Conservation (phyloP, 64 coral and sea anemone genomes). For the Porites lutea region DNA sequence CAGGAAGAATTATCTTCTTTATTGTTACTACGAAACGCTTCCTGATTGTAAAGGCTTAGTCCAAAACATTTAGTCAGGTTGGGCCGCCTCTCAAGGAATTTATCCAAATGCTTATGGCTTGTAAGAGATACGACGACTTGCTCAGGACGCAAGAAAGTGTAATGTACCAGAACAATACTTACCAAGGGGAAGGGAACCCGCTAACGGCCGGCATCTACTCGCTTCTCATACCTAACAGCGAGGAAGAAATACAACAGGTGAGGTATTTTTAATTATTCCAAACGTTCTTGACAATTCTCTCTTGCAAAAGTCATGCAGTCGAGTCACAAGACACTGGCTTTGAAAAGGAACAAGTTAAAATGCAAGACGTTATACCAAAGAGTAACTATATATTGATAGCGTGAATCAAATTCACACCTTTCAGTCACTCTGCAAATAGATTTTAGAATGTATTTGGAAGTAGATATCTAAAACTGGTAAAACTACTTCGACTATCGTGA, state of each 20-base stretch:
- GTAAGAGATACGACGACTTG: conserved; percentile 36
- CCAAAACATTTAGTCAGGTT: neutral
- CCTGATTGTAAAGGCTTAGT: neutral
- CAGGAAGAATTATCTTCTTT: conserved; percentile 10
- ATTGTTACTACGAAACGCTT: neutral
- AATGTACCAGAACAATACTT: conserved; percentile 23
- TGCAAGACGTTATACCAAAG: neutral
- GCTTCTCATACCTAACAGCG: conserved; percentile 51
- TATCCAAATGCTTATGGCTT: conserved; percentile 44
- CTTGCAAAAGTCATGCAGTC: neutral
- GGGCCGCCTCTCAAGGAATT: neutral
- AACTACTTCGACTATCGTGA: neutral
- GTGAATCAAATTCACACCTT: neutral
- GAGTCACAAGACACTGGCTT: neutral
- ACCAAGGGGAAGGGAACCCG: conserved; percentile 56
- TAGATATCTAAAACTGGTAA: conserved; percentile 1
- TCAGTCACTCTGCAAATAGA: neutral
- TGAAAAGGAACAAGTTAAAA: conserved; percentile 1
- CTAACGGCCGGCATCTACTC: conserved; percentile 69
- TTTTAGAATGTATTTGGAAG: neutral
- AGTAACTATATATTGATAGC: neutral
- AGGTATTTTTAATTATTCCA: neutral
- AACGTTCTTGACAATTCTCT: neutral
- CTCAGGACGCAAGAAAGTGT: conserved; percentile 18
- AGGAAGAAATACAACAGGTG: conserved; percentile 75